Evolutionary conservation across 2,888 invertebrate species (phyloP).

Genomic region (Crossocerus cetratus): DNA sequence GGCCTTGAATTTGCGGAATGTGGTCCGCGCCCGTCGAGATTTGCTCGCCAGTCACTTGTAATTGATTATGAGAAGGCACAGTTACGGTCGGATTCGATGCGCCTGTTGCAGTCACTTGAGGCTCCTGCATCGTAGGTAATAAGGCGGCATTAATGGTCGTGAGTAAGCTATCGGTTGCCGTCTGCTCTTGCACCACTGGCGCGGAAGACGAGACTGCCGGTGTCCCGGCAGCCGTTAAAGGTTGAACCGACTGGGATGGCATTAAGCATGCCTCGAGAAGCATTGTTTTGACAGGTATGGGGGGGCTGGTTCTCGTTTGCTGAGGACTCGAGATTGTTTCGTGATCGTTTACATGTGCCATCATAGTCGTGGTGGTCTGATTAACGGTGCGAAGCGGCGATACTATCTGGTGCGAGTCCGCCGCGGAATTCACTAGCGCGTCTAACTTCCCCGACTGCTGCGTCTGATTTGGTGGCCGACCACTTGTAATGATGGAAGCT

Average conservation of each 20-base stretch:
- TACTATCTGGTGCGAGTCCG: conserved; percentile 78
- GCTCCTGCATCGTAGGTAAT: conserved; percentile 69
- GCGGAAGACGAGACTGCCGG: conserved; percentile 43
- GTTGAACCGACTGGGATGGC: conserved; percentile 52
- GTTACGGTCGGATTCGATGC: conserved; percentile 58
- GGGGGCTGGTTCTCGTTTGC: conserved; percentile 79
- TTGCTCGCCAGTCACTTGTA: conserved; percentile 62
- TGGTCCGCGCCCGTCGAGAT: conserved; percentile 57
- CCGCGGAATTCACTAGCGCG: conserved; percentile 79
- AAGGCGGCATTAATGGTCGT: conserved; percentile 71
- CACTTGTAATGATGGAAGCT: conserved; percentile 69
- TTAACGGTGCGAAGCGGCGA: conserved; percentile 71
- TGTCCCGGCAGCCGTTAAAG: conserved; percentile 37
- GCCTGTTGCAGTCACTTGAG: conserved; percentile 63
- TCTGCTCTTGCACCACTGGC: conserved; percentile 57
- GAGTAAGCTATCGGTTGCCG: conserved; percentile 64
- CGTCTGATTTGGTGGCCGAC: conserved; percentile 56
- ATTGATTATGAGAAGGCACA: conserved; percentile 60
- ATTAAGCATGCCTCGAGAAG: conserved; percentile 82
- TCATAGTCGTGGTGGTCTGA: conserved; percentile 73
- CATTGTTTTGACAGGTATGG: conserved; percentile 86
- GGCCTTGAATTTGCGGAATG: conserved; percentile 67
- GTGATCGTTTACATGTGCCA: conserved; percentile 76
- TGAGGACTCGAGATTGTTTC: conserved; percentile 65
- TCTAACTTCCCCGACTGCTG: conserved; percentile 53